Conservation (phyloP, 2,113 vertebrate genomes). For the Poeciliopsis retropinna region DNA sequence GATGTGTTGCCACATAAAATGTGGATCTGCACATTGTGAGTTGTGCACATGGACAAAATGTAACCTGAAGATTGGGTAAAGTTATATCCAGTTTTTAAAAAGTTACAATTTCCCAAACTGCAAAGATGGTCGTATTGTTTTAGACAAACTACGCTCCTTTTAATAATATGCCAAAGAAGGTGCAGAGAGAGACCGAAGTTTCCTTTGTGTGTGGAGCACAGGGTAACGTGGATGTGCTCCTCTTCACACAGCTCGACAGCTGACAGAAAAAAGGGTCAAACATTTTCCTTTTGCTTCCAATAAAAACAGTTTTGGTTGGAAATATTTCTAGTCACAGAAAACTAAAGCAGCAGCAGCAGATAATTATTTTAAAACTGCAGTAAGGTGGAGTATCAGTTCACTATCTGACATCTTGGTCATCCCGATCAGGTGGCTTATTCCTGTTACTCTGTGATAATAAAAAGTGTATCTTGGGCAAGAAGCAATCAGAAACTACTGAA, state of each 20-base stretch:
- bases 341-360: neutral
- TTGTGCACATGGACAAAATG: neutral
- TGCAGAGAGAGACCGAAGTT: too few species aligned
- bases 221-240: too few species aligned
- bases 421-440: neutral
- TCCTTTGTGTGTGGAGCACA: too few species aligned
- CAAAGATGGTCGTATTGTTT: too few species aligned
- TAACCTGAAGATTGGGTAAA: neutral
- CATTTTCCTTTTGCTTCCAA: neutral
- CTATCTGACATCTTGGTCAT: neutral
- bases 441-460: neutral
- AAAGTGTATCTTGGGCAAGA: neutral
- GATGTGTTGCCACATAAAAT: neutral
- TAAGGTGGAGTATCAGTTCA: neutral
- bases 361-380: neutral
- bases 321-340: neutral
- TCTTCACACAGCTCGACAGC: too few species aligned
- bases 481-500: too few species aligned
- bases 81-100: too few species aligned
- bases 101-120: too few species aligned
- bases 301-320: neutral
- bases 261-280: too few species aligned
- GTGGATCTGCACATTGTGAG: neutral
- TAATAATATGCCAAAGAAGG: too few species aligned
- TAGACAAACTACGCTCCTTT: too few species aligned